Evolutionary conservation across 2,888 invertebrate genomes (phyloP), one percentile per base, ranked within the genome.

Genomic region (Cheilosia vernalis): DNA sequence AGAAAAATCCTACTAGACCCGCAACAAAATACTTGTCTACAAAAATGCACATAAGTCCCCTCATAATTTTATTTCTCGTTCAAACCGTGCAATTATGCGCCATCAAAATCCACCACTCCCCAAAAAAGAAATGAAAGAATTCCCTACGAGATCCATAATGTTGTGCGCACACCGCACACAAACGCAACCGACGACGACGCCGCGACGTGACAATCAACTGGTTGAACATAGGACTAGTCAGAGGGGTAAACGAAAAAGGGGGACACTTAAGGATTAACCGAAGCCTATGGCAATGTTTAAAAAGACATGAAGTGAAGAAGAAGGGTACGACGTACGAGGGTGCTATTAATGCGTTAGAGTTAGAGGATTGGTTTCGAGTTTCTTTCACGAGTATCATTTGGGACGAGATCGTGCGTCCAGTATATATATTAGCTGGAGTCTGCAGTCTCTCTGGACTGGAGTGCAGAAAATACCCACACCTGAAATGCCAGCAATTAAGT

Each of bases 61-160:
- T 74, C 74, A 80, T 80, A 80, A 80, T 70, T 84, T 70, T 66
- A 79, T 58, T 79, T 74, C 58, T 44, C 64, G 47, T 80, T 70
- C 60, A 58, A 70, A 69, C 64, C 82, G 72, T 78, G 73, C 86
- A 87, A 87, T 87, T 87, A 87, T 81, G 86, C 64, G 74, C 78
- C 86, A 87, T 87, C 74, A 87, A 87, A 82, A 51, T 64, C 73
- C 69, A 73, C 77, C 86, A 87, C 86, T 82, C 82, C 86, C 78
- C 44, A 56, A 72, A 81, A 76, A 77, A 66, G 64, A 69, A 63
- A 56, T 58, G 64, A 78, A 53, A 66, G 61, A 66, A 82, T 63
- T 64, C 60, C 64, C 70, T 58, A 47, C 69, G 60, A 58, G 55
- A 60, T 55, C 78, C 78, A 64, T 72, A 67, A 72, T 60, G 72